These are phyloP conservation scores for Contarinia nasturtii DNA, from an alignment of 1,140 invertebrate genomes.

Conservation along the genomic window DNA sequence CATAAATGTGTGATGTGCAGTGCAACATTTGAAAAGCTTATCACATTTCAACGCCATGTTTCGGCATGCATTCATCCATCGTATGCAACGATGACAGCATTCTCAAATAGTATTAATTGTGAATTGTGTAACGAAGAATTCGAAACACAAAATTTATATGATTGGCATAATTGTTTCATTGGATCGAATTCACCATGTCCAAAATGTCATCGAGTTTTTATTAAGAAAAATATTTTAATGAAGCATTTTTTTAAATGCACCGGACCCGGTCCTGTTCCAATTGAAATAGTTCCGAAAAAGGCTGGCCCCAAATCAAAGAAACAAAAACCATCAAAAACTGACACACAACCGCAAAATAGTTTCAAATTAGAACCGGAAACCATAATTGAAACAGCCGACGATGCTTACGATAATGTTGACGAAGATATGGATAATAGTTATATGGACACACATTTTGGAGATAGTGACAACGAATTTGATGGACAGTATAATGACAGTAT, in stretches of 20 bases:
- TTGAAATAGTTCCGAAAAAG: neutral
- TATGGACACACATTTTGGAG: no score
- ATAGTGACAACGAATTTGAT: no score
- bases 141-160: conserved; percentile 18
- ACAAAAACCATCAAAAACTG: neutral
- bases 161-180: conserved; percentile 19
- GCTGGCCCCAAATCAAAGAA: neutral
- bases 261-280: no score
- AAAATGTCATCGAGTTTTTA: neutral
- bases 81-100: no score
- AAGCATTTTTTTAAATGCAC: neutral
- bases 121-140: conserved; percentile 16
- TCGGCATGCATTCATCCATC: no score
- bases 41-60: no score
- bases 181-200: conserved; percentile 6
- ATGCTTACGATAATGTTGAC: neutral
- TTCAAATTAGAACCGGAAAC: neutral
- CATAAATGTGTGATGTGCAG: conserved; percentile 11
- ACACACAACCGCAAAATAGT: neutral
- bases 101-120: conserved; percentile 5
- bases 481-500: no score
- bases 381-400: neutral
- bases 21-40: neutral
- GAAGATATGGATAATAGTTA: neutral
- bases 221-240: neutral